Evolutionary conservation across 2,113 vertebrate species (phyloP), one percentile per base, ranked within the genome.

Genomic region (Leptosomus discolor): DNA sequence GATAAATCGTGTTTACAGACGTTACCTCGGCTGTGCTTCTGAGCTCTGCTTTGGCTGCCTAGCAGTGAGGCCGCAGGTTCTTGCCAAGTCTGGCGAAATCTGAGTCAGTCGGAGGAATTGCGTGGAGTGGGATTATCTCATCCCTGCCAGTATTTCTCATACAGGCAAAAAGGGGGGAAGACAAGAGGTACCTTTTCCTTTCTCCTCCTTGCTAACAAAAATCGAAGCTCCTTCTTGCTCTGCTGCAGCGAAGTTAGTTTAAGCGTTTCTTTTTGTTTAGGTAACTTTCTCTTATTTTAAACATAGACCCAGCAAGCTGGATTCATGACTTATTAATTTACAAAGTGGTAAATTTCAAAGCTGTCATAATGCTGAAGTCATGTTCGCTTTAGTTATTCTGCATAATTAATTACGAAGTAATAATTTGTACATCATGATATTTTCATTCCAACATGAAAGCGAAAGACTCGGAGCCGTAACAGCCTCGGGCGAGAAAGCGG

Each of bases 331-430:
- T 94, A 96, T 96, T 97, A 92, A 95, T 94, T 95, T 96, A 22
- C 39, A 93, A 97, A 98, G 97, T 96, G 96, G 97, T 97, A 95
- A 57, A 95, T 98, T 97, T 97, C 96, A 97, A 98, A 97, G 97
- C 97, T 97, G 98, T 98, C 97, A 97, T 94, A 97, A 97, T 96
- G 98, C 97, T 92, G 86, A 94, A 97, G 98, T 97, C 97, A 96
- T 97, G 81, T 97, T 97, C 90, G 30, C 96, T 97, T 96, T 94
- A 90, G 97, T 97, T 97, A 94, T 83, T 98, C 97, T 98, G 98
- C 97, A 97, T 98, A 98, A 98, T 98, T 98, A 98, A 98, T 98
- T 98, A 91, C 96, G 96, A 98, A 98, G 97, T 97, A 98, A 97
- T 98, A 97, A 98, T 98, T 98, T 98, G 97, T 98, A 98, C 95